Percentiles rank a stretch among this genome's conserved stretches.
Conservation (phyloP, 2,113 vertebrate species). For the Climacteris rufus region DNA sequence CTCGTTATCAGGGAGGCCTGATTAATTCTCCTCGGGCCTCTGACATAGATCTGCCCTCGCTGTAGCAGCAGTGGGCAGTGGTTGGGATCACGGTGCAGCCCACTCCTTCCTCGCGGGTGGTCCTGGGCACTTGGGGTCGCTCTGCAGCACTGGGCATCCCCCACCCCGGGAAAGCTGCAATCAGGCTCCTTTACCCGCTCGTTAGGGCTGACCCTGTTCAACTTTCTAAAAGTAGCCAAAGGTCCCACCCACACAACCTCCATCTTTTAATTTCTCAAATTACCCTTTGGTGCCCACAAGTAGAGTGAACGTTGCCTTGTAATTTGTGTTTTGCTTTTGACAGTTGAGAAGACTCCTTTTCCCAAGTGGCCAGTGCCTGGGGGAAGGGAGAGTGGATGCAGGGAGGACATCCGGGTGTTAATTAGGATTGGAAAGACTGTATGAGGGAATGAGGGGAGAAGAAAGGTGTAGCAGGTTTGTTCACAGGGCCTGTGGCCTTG, state of each 20-base stretch:
- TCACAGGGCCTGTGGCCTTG: not conserved
- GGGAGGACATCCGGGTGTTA: not conserved
- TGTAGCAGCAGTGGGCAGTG: not conserved
- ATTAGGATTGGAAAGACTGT: not conserved
- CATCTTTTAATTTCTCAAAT: slow-evolving; percentile 67
- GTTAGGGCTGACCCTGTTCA: slow-evolving; percentile 70
- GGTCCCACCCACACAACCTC: slow-evolving; percentile 56
- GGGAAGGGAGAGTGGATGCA: not conserved
- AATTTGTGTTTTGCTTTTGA: slow-evolving; percentile 71
- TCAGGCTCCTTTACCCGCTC: slow-evolving; percentile 58
- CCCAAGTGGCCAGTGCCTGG: slow-evolving; percentile 9
- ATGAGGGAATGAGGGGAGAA: not conserved
- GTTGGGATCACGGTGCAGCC: not conserved
- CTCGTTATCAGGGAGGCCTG: not conserved
- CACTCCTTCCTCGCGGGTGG: not conserved
- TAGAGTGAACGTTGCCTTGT: slow-evolving; percentile 76
- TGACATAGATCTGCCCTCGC: not conserved
- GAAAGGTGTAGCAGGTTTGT: not conserved
- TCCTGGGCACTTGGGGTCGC: not conserved
- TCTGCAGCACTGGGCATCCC: not conserved
- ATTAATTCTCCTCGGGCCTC: not conserved
- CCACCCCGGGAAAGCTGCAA: slow-evolving; percentile 8
- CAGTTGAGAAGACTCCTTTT: slow-evolving; percentile 50
- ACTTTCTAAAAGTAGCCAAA: slow-evolving; percentile 61
- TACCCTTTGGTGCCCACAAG: slow-evolving; percentile 69